These are phyloP conservation scores for Lepidurus apus DNA, from an alignment of 1,140 invertebrate genomes.

Conservation along the genomic window DNA sequence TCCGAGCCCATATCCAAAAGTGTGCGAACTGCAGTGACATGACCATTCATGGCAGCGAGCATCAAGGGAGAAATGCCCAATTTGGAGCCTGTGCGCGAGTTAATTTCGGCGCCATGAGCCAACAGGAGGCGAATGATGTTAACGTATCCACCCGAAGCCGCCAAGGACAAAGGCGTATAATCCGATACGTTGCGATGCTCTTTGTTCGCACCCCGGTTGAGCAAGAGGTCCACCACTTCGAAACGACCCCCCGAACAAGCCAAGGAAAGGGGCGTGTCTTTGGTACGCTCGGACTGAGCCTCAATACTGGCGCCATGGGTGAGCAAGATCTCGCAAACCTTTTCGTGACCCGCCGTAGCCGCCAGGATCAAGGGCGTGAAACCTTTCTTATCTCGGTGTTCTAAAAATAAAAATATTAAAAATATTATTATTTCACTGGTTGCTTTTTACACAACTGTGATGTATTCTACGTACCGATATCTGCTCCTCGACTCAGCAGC, in stretches of 20 bases:
- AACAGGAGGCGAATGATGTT: slow-evolving; percentile 93
- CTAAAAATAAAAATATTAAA: slow-evolving; percentile 44
- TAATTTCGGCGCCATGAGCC: slow-evolving; percentile 91
- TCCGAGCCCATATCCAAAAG: slow-evolving; percentile 96
- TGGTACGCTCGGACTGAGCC: slow-evolving; percentile 96
- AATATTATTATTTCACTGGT: neutral
- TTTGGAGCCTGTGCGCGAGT: slow-evolving; percentile 94
- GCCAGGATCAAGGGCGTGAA: slow-evolving; percentile 96
- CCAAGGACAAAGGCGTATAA: slow-evolving; percentile 95
- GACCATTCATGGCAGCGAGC: slow-evolving; percentile 99
- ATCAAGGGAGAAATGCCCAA: slow-evolving; percentile 97
- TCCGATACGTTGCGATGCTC: slow-evolving; percentile 99
- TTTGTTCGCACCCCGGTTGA: slow-evolving; percentile 86
- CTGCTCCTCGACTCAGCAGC: slow-evolving; percentile 78
- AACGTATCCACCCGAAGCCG: slow-evolving; percentile 96
- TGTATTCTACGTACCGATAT: slow-evolving; percentile 61
- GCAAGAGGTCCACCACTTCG: slow-evolving; percentile 85
- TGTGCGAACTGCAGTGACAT: slow-evolving; percentile 83
- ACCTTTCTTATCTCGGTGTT: slow-evolving; percentile 98
- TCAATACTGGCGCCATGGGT: slow-evolving; percentile 92
- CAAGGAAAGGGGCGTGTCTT: slow-evolving; percentile 94
- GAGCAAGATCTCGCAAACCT: slow-evolving; percentile 85
- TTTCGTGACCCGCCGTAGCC: slow-evolving; percentile 93
- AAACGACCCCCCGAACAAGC: slow-evolving; percentile 96
- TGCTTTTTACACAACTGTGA: neutral